Conservation (phyloP, 2,113 vertebrate genomes). For the Leptodactylus fuscus region DNA sequence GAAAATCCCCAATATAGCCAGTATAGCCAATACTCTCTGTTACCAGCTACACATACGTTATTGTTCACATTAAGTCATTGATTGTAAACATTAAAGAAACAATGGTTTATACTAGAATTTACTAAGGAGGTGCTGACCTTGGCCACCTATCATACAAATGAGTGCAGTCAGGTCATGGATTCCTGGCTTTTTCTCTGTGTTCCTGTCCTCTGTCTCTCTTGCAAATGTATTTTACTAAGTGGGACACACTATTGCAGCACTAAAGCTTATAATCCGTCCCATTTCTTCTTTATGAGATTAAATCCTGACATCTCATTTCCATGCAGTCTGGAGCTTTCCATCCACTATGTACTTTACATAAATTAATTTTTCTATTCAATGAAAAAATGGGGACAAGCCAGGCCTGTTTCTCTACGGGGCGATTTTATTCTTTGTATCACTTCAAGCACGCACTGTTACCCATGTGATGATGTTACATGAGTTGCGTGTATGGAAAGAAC, state of each 20-base stretch:
- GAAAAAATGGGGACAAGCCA: slow-evolving; percentile 52
- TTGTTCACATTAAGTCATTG: too few species aligned
- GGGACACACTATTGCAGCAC: slow-evolving; percentile 45
- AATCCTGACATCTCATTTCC: slow-evolving; percentile 58
- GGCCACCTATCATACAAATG: not conserved
- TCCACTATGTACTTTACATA: slow-evolving; percentile 57
- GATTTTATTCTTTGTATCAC: not conserved
- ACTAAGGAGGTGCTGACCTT: slow-evolving; percentile 15
- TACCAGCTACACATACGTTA: too few species aligned
- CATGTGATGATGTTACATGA: not conserved
- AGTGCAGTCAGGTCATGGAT: slow-evolving; percentile 16
- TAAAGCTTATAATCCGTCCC: slow-evolving; percentile 55
- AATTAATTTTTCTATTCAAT: slow-evolving; percentile 54
- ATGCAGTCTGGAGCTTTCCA: slow-evolving; percentile 55
- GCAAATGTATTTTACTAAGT: slow-evolving; percentile 53
- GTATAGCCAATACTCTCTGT: not conserved
- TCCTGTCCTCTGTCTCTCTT: not conserved
- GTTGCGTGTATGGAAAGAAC: not conserved
- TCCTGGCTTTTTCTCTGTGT: not conserved
- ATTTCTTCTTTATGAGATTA: slow-evolving; percentile 57
- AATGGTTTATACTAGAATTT: not conserved
- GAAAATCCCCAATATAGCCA: not conserved
- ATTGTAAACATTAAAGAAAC: too few species aligned
- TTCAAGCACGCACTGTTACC: not conserved
- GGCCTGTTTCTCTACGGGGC: slow-evolving; percentile 9